Percentiles rank a stretch among this genome's conserved stretches.
These are phyloP conservation scores for Periphyllus acericola DNA, from an alignment of 2,888 invertebrate species.

Conservation along the genomic window DNA sequence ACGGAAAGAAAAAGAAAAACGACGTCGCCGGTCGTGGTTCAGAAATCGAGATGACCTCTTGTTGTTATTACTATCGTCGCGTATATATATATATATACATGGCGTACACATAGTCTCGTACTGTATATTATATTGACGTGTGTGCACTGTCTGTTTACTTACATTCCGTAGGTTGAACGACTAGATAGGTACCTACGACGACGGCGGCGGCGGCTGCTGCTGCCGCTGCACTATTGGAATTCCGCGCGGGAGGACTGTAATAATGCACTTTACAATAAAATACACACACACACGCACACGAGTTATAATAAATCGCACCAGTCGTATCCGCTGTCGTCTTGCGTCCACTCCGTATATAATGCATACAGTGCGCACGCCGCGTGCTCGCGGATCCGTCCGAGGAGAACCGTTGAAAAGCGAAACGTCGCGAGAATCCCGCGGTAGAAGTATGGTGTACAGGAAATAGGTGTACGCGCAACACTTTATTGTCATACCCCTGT, in stretches of 20 bases:
- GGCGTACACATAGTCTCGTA: no score
- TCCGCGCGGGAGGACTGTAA: slow-evolving; percentile 21
- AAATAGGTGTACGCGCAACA: no score
- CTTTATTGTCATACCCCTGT: no score
- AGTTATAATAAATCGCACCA: slow-evolving; percentile 19
- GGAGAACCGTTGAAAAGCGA: neutral
- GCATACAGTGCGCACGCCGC: neutral
- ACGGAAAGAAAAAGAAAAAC: neutral
- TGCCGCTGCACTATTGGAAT: slow-evolving; percentile 32
- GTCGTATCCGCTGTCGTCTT: neutral
- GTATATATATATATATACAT: neutral
- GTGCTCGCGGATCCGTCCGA: neutral
- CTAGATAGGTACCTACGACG: neutral
- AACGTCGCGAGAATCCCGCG: neutral
- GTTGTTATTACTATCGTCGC: slow-evolving; percentile 20
- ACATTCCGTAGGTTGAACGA: slow-evolving; percentile 39
- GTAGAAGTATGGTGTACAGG: no score
- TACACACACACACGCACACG: neutral
- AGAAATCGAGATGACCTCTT: slow-evolving; percentile 38
- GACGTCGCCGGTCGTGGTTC: slow-evolving; percentile 8
- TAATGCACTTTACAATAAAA: neutral
- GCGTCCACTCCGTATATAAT: neutral
- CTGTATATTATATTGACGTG: neutral
- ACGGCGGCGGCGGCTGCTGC: neutral
- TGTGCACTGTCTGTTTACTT: slow-evolving; percentile 35